phyloP scores from a whole-genome alignment of 2,797 vertebrate species.

The Alectoris magna region DNA sequence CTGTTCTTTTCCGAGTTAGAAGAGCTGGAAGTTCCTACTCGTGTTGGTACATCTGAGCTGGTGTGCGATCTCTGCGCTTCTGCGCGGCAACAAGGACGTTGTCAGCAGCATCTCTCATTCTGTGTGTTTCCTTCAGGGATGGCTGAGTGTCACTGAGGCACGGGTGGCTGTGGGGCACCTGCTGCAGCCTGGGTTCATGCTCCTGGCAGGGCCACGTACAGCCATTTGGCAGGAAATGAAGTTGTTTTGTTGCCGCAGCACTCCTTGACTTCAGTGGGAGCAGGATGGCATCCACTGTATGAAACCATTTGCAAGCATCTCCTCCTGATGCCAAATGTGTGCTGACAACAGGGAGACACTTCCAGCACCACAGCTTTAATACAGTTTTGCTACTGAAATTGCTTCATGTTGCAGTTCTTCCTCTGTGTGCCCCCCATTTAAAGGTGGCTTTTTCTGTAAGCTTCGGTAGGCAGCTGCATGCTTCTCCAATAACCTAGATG shows the following conservation, averaged over 20 bases:
- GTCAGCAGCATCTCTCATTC: background rate
- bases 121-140: background rate
- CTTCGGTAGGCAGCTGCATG: background rate
- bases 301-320: background rate
- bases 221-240: background rate
- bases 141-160: background rate
- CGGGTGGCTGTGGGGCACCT: too few relatives aligned
- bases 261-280: background rate
- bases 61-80: background rate
- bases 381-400: background rate
- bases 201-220: background rate
- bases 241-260: background rate
- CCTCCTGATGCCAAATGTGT: background rate
- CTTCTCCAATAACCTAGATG: background rate
- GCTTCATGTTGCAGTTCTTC: background rate
- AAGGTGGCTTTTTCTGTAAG: background rate
- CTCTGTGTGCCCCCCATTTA: background rate
- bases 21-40: background rate
- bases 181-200: background rate
- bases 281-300: background rate
- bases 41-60: background rate
- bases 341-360: slow-evolving; percentile 29
- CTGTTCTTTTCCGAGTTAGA: background rate
- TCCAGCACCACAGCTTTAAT: background rate
- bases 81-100: background rate